Evolutionary conservation across 2,888 invertebrate genomes (phyloP).

Genomic region (Acrocyrtus sp.): DNA sequence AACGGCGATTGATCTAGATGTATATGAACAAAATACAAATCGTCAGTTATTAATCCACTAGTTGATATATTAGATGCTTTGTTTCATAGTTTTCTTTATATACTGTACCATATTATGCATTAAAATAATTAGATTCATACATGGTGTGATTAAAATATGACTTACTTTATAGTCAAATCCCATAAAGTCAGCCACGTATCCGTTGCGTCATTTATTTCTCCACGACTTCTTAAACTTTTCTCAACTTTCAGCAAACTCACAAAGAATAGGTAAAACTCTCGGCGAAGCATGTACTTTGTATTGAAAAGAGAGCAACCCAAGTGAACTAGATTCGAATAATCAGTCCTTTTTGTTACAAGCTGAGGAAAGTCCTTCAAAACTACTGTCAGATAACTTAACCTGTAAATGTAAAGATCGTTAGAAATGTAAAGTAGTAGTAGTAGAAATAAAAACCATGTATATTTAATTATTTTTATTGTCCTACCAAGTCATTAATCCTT

Average conservation of each 20-base stretch:
- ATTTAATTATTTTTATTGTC: background rate
- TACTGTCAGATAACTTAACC: constrained; percentile 54
- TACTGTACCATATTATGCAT: too few relatives aligned
- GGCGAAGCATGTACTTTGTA: constrained; percentile 24
- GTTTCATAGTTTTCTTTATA: too few relatives aligned
- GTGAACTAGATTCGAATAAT: constrained; percentile 32
- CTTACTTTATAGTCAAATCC: constrained; percentile 55
- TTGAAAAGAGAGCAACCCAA: constrained; percentile 51
- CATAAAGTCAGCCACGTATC: constrained; percentile 57
- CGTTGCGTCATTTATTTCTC: constrained; percentile 19
- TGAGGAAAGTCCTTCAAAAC: constrained; percentile 54
- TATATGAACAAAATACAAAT: too few relatives aligned
- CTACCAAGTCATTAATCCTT: constrained; percentile 53
- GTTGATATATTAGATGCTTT: too few relatives aligned
- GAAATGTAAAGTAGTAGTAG: background rate
- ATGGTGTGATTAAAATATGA: background rate
- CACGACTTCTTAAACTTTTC: constrained; percentile 36
- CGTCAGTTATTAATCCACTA: too few relatives aligned
- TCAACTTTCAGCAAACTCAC: constrained; percentile 55
- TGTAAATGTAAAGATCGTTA: constrained; percentile 7
- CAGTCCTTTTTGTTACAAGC: constrained; percentile 28
- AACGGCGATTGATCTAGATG: constrained; percentile 44
- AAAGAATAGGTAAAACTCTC: constrained; percentile 52
- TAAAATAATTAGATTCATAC: background rate
- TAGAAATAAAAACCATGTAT: constrained; percentile 1